A percentile compares a stretch with the other conserved stretches of the same genome.
These are phyloP conservation scores for Xerus rutilus DNA, from an alignment of 2,797 vertebrate species.

Conservation along the genomic window DNA sequence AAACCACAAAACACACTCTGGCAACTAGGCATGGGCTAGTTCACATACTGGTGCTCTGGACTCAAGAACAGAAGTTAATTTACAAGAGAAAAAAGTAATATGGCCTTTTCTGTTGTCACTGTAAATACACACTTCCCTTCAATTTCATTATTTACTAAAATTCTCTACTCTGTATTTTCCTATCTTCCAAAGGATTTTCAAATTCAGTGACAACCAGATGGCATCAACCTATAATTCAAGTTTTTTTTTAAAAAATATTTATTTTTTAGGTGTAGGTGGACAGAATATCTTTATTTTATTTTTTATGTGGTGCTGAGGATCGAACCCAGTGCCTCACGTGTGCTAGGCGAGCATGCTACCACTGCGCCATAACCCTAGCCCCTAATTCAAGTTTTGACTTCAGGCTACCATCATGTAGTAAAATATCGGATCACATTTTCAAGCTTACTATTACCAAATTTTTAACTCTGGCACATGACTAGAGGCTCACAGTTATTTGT, in stretches of 20 bases:
- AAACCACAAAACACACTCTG: not conserved
- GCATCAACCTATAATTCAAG: not conserved
- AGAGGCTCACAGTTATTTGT: not conserved
- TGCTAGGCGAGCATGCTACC: too few species aligned
- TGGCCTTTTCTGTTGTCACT: not conserved
- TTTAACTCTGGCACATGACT: conserved; percentile 9
- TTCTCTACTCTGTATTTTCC: not conserved
- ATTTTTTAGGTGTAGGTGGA: too few species aligned
- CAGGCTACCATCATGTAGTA: not conserved
- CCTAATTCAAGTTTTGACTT: not conserved
- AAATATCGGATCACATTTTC: not conserved
- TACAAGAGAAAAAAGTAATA: too few species aligned
- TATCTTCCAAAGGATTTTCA: conserved; percentile 4
- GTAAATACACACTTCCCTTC: not conserved
- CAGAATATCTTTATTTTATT: too few species aligned
- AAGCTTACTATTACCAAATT: not conserved
- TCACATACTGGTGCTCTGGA: not conserved
- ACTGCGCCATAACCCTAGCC: too few species aligned
- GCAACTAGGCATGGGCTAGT: not conserved
- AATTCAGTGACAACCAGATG: not conserved
- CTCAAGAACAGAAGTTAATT: not conserved
- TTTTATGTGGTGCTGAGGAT: too few species aligned
- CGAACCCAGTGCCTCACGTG: too few species aligned
- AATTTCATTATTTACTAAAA: not conserved
- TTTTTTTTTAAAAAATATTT: too few species aligned